These are phyloP conservation scores for Augiades crinisus DNA, from an alignment of 2,888 invertebrate species.

Conservation along the genomic window DNA sequence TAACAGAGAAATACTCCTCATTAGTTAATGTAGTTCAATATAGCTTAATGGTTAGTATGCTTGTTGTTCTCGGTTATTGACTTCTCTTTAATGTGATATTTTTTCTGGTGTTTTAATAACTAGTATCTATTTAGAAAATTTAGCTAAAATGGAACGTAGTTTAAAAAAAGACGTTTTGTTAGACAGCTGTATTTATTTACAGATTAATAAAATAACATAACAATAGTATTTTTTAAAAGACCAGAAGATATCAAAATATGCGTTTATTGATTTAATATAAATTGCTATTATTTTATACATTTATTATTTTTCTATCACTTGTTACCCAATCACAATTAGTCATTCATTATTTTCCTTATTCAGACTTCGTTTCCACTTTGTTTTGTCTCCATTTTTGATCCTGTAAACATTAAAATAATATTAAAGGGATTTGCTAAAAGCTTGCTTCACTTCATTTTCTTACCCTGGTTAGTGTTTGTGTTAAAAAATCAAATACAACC, in stretches of 20 bases:
- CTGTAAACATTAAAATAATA: slow-evolving; percentile 53
- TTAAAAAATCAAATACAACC: too few species aligned
- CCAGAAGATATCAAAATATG: slow-evolving; percentile 50
- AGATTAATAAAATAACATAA: slow-evolving; percentile 22
- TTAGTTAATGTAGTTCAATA: too few species aligned
- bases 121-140: too few species aligned
- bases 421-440: too few species aligned
- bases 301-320: slow-evolving; percentile 23
- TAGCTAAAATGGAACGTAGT: too few species aligned
- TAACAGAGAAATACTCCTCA: too few species aligned
- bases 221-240: slow-evolving; percentile 45
- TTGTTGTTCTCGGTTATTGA: too few species aligned
- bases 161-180: not conserved
- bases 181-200: slow-evolving; percentile 32
- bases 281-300: slow-evolving; percentile 37
- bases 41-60: too few species aligned
- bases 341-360: slow-evolving; percentile 37
- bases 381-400: slow-evolving; percentile 77
- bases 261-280: slow-evolving; percentile 38
- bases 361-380: slow-evolving; percentile 66
- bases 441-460: too few species aligned
- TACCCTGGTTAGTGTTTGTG: too few species aligned
- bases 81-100: too few species aligned
- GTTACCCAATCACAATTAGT: slow-evolving; percentile 30
- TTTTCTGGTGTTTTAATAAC: too few species aligned